Conservation (phyloP, 2,797 vertebrate genomes). For the Sorex maritimensis region DNA sequence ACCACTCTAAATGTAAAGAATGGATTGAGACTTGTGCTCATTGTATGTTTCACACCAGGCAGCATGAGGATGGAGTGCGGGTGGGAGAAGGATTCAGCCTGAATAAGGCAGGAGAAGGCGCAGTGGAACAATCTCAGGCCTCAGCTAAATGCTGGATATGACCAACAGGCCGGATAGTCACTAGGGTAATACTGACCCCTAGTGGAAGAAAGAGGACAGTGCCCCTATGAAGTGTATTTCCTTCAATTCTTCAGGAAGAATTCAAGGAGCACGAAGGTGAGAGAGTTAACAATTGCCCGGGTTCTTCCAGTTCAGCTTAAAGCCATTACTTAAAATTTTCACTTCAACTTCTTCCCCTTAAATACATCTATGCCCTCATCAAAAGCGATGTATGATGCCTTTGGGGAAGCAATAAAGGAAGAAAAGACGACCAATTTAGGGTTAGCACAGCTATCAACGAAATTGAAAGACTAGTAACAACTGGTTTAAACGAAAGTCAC, state of each 20-base stretch:
- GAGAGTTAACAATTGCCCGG: background rate
- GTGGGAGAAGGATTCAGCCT: conserved; percentile 87
- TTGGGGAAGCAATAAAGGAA: background rate
- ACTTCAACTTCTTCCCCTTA: too few relatives aligned
- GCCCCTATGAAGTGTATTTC: background rate
- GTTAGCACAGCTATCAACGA: conserved; percentile 1
- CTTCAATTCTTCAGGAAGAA: background rate
- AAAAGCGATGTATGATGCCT: background rate
- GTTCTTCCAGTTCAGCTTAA: background rate
- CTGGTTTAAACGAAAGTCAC: background rate
- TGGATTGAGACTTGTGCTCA: conserved; percentile 92
- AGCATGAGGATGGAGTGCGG: conserved; percentile 79
- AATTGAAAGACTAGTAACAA: conserved; percentile 20
- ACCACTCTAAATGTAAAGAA: conserved; percentile 71
- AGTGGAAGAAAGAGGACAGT: conserved; percentile 78
- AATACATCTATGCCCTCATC: conserved; percentile 13
- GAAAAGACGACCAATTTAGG: background rate
- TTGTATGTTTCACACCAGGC: conserved; percentile 88
- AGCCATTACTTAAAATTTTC: conserved; percentile 32
- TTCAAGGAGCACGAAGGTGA: background rate
- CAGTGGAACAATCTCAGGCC: conserved; percentile 71
- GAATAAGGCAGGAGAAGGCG: conserved; percentile 90
- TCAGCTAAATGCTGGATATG: background rate
- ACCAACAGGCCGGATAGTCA: background rate
- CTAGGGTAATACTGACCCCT: conserved; percentile 86